Evolutionary conservation across 1,140 invertebrate species (phyloP).

Genomic region (Drosophila kanapiae): DNA sequence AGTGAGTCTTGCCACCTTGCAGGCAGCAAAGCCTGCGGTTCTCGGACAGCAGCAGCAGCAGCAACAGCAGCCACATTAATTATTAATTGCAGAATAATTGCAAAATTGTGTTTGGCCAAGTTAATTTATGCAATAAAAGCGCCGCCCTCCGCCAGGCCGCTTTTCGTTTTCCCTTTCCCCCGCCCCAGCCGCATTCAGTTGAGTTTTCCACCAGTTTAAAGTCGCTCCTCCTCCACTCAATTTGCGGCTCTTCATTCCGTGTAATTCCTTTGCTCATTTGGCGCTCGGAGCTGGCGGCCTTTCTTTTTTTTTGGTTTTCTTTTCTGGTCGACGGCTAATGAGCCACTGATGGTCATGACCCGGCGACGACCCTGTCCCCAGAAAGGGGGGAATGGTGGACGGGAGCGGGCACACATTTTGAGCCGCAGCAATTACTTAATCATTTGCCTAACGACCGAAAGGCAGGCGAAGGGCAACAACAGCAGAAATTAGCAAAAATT

Average conservation of each 20-base stretch:
- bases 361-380: conserved; percentile 29
- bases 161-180: not conserved
- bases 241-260: conserved; percentile 37
- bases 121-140: conserved; percentile 67
- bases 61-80: conserved; percentile 50
- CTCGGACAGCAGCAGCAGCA: conserved; percentile 37
- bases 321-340: conserved; percentile 27
- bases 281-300: conserved; percentile 26
- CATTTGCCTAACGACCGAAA: conserved; percentile 51
- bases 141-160: conserved; percentile 8
- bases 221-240: conserved; percentile 22
- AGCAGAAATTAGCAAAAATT: conserved; percentile 53
- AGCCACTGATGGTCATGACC: conserved; percentile 61
- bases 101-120: conserved; percentile 62
- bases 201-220: conserved; percentile 29
- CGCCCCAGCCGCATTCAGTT: too few relatives aligned
- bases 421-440: conserved; percentile 49
- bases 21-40: conserved; percentile 2
- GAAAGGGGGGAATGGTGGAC: not conserved
- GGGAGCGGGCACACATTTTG: not conserved
- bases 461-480: conserved; percentile 42
- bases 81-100: conserved; percentile 68
- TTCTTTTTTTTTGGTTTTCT: not conserved
- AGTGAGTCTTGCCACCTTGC: not conserved
- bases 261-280: conserved; percentile 57